Evolutionary conservation across 2,888 invertebrate genomes (phyloP).

Genomic region (Galerucella calmariensis): DNA sequence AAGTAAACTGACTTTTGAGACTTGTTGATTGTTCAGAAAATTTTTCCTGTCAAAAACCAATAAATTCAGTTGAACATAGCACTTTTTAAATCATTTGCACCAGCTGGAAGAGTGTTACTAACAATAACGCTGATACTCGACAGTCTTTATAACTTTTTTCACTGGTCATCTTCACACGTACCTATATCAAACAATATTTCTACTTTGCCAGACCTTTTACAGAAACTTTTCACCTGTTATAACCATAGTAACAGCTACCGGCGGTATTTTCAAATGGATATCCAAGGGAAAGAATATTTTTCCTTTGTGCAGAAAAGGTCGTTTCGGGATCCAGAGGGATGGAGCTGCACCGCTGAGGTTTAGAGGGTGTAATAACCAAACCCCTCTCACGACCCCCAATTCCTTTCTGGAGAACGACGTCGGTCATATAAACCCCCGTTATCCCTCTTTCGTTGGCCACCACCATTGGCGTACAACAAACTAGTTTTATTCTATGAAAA

Average conservation of each 20-base stretch:
- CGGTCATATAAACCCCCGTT: constrained; percentile 29
- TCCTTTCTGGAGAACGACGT: constrained; percentile 24
- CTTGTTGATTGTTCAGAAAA: too few species aligned
- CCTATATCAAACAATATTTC: neutral
- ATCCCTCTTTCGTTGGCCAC: constrained; percentile 4
- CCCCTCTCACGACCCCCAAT: constrained; percentile 16
- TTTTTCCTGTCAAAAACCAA: too few species aligned
- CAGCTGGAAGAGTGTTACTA: too few species aligned
- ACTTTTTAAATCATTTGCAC: too few species aligned
- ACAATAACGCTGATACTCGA: neutral
- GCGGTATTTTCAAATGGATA: constrained; percentile 25
- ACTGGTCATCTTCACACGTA: constrained; percentile 21
- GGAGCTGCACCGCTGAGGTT: constrained; percentile 41
- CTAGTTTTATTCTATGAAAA: neutral
- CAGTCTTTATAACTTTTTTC: constrained; percentile 29
- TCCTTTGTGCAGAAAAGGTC: constrained; percentile 56
- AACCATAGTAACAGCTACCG: constrained; percentile 54
- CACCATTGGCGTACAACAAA: constrained; percentile 7
- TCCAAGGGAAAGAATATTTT: constrained; percentile 51
- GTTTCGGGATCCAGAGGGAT: constrained; percentile 29
- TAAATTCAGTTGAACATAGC: too few species aligned
- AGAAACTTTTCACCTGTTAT: constrained; percentile 42
- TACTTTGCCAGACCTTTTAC: constrained; percentile 40
- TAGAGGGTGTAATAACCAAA: constrained; percentile 15
- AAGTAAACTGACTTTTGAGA: too few species aligned